Evolutionary conservation across 2,113 vertebrate genomes (phyloP).

Genomic region (Kryptolebias marmoratus): DNA sequence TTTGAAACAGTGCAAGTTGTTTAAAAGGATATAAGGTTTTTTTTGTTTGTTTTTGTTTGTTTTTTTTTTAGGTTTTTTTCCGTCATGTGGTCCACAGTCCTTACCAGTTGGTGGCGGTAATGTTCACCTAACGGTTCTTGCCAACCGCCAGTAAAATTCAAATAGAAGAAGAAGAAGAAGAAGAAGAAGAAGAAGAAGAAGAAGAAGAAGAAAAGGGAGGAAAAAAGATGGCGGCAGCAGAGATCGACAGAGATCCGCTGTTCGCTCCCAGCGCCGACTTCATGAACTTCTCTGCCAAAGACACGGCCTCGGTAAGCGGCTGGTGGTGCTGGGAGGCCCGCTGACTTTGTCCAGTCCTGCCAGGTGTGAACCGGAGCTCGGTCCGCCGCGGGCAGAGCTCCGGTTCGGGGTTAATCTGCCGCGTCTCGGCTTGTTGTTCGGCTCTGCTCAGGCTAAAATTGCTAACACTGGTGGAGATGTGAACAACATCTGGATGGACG

Average conservation of each 20-base stretch:
- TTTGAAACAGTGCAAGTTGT: no score
- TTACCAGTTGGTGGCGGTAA: no score
- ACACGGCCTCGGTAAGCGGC: conserved; percentile 78
- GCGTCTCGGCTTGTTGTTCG: background rate
- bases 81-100: no score
- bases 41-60: no score
- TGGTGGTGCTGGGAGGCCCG: background rate
- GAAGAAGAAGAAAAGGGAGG: background rate
- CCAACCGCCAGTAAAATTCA: no score
- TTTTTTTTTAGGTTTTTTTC: no score
- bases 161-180: no score
- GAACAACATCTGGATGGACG: background rate
- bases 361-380: no score
- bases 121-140: no score
- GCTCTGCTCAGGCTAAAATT: background rate
- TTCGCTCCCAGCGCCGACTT: conserved; percentile 74
- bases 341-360: background rate
- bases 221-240: conserved; percentile 81
- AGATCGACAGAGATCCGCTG: conserved; percentile 66
- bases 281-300: conserved; percentile 78
- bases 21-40: no score
- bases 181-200: no score
- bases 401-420: background rate
- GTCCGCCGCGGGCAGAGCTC: background rate
- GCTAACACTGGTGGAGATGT: background rate